phyloP scores from a whole-genome alignment of 1,140 invertebrate species.

The Myzus persicae region DNA sequence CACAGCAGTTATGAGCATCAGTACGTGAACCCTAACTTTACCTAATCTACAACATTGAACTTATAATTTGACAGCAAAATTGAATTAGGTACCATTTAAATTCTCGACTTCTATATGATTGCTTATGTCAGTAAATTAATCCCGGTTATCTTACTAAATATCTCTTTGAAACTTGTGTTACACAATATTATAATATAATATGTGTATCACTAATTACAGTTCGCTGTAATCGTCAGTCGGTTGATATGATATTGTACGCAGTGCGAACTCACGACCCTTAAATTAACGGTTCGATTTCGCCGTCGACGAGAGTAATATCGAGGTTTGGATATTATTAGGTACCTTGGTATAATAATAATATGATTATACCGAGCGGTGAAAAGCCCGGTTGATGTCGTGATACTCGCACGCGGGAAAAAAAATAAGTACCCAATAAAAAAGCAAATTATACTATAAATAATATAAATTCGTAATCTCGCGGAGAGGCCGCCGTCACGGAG shows the following conservation, averaged over 20 bases:
- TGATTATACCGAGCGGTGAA: neutral
- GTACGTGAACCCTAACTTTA: neutral
- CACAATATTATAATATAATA: no score
- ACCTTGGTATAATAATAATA: neutral
- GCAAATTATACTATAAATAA: neutral
- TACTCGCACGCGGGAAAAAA: neutral
- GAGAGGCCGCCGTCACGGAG: neutral
- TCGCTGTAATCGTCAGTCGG: neutral
- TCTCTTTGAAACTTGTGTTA: neutral
- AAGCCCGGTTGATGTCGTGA: neutral
- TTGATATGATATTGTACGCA: no score
- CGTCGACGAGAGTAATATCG: neutral
- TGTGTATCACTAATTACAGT: neutral
- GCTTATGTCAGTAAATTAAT: neutral
- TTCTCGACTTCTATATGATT: neutral
- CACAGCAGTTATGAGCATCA: neutral
- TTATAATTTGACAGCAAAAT: neutral
- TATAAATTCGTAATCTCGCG: neutral
- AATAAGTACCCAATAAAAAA: slow-evolving; percentile 10
- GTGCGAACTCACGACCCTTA: neutral
- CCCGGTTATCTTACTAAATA: neutral
- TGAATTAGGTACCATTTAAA: neutral
- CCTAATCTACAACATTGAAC: neutral
- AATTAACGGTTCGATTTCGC: neutral
- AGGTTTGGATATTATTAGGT: neutral